These are phyloP conservation scores for Canis aureus DNA, from an alignment of 2,113 vertebrate species.

Conservation along the genomic window DNA sequence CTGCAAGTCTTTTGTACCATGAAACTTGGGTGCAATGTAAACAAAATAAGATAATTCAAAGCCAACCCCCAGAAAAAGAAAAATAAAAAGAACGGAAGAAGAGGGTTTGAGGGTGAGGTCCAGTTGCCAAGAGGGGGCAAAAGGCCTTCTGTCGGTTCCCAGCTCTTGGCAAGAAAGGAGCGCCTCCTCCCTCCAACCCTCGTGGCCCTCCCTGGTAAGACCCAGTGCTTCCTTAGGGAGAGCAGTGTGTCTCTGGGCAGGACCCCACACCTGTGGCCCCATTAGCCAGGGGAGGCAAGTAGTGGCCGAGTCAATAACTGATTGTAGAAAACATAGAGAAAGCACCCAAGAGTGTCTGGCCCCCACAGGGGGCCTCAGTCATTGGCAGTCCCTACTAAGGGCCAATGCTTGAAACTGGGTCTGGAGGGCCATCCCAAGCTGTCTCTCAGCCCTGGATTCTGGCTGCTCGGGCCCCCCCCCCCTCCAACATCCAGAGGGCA, in stretches of 20 bases:
- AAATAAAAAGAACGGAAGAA: neutral
- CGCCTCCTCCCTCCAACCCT: neutral
- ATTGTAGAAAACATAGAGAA: neutral
- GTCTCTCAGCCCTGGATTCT: neutral
- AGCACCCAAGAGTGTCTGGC: neutral
- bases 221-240: rapidly evolving
- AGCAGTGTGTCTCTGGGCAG: neutral
- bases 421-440: neutral
- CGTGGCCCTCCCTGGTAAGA: neutral
- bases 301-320: rapidly evolving
- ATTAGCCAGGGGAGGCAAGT: neutral
- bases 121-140: conserved; percentile 73
- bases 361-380: neutral
- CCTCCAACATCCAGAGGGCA: neutral
- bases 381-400: neutral
- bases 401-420: rapidly evolving
- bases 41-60: conserved; percentile 87
- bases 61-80: conserved; percentile 69
- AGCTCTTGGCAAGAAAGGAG: conserved; percentile 62
- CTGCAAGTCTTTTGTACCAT: conserved; percentile 92
- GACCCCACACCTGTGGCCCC: neutral
- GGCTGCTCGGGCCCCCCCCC: neutral
- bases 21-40: conserved; percentile 90
- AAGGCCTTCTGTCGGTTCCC: neutral
- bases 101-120: conserved; percentile 79